Evolutionary conservation across 2,113 vertebrate genomes (phyloP).

Genomic region (Grantiella picta): DNA sequence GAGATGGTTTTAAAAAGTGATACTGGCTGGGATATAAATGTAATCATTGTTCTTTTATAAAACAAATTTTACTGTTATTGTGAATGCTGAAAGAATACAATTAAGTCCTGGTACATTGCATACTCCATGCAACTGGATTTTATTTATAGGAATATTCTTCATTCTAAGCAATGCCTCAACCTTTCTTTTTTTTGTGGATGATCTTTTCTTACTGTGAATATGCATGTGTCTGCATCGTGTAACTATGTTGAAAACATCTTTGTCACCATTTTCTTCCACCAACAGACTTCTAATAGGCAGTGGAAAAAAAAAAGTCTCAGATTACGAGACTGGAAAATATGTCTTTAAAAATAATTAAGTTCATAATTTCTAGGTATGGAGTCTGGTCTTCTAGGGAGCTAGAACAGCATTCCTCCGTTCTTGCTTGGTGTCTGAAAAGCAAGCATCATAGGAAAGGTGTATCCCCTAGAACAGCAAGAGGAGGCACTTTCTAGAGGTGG

Average conservation of each 20-base stretch:
- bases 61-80: not conserved
- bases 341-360: not conserved
- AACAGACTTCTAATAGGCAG: not conserved
- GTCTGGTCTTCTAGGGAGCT: not conserved
- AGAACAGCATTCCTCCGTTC: fast-evolving
- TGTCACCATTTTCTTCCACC: not conserved
- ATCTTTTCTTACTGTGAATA: not conserved
- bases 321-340: not conserved
- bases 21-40: not conserved
- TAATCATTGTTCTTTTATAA: not conserved
- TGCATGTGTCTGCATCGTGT: not conserved
- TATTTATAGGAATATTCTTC: not conserved
- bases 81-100: not conserved
- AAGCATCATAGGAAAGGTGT: not conserved
- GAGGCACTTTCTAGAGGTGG: not conserved
- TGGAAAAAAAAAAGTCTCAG: not conserved
- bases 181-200: not conserved
- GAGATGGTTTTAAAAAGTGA: not conserved
- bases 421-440: not conserved
- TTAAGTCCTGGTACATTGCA: not conserved
- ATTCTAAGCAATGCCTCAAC: not conserved
- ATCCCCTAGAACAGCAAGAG: not conserved
- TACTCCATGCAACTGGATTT: not conserved
- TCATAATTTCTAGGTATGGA: not conserved
- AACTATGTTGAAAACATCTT: not conserved